Base-by-base conservation (phyloP, 2,888 invertebrate species). In the Euphydryas editha region DNA sequence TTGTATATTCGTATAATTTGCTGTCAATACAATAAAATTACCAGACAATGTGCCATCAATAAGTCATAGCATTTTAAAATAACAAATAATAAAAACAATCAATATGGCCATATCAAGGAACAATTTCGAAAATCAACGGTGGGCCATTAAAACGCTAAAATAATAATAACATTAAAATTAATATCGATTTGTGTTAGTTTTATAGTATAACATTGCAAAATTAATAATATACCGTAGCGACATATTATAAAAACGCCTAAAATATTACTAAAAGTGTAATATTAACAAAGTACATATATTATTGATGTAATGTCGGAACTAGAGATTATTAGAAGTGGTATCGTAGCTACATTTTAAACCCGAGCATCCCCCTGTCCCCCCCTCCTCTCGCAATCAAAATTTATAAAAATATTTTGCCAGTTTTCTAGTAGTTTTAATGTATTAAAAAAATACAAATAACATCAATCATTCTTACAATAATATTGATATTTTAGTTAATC, bases 61-160 rank as follows among this genome's bases (percentile, higher is more conserved):
- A 39, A 39, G 39, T 39, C 39, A 11, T 39, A 39, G 51, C n/a
- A 15, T 15, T 24, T 51, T 21, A 7, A 46, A 62, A 37, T 60
- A 17, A 62, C 17, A 56, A 36, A 46, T 46, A 46, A 49, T 37
- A 62, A 56, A 18, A 37, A 37, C n/a, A 46, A 54, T 44, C 18
- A 55, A 57, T 57, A 42, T 63, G 63, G 63, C 63, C 58, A 51
- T 47, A 30, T 42, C 18, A 47, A 63, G 58, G 63, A 59, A 63
- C 42, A 42, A 63, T 58, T 63, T 51, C 39, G 39, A n/a, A 58
- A 63, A 42, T n/a, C 42, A 57, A 63, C 58, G 63, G 63, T 63
- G 63, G 63, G 58, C 58, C 63, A 58, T 51, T 17, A n/a, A 36
- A 36, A 24, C 49, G 24, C 49, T 51, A 24, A 51, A 21, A 51